Base-by-base conservation (phyloP, 2,797 vertebrate genomes). In the Benthosema pterotum region DNA sequence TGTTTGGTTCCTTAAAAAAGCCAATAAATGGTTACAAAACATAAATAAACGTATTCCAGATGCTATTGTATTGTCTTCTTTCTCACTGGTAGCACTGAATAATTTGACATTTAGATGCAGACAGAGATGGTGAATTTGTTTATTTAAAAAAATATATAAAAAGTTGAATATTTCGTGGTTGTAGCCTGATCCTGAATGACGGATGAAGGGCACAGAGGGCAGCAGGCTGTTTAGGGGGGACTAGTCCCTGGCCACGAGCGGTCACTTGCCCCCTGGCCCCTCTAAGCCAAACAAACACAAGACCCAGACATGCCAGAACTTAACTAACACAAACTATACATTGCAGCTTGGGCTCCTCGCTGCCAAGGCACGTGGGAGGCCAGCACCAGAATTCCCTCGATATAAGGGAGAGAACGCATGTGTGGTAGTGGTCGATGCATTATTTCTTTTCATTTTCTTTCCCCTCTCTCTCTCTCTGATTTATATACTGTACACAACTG, bases 281-380 rank as follows among this genome's bases (percentile, higher is more conserved):
- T 79, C 67, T 67, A 83, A 85, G 48, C 75, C 79, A 89, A 89
- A 91, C 85, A 91, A 87, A 86, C 78, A 78, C 65, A 58, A 65
- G 77, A 62, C 42, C 57, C 68, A 82, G 78, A 85, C 83, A 84
- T 65, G 82, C 80, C 84, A 85, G 78, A 83, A 80, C 73, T 60
- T 66, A 76, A 85, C 83, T 78, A 83, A n/a, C 73, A 74, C 82
- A 85, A 86, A 77, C 82, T 83, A 78, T 83, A 85, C 57, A 65
- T 82, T 72, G 79, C 74, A 71, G 71, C 56, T 45, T 55, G 11
- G 47, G 60, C 54, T 14, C 47, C 62, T 62, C 47, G 8, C 69
- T 54, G 77, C 67, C 67, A 17, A n/a, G 79, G 75, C 77, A 32
- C 18, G 70, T 80, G 83, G 82, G 77, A 71, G 59, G 74, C 75